Evolutionary conservation across 2,797 vertebrate genomes (phyloP).

Genomic region (Bovichtus variegatus): DNA sequence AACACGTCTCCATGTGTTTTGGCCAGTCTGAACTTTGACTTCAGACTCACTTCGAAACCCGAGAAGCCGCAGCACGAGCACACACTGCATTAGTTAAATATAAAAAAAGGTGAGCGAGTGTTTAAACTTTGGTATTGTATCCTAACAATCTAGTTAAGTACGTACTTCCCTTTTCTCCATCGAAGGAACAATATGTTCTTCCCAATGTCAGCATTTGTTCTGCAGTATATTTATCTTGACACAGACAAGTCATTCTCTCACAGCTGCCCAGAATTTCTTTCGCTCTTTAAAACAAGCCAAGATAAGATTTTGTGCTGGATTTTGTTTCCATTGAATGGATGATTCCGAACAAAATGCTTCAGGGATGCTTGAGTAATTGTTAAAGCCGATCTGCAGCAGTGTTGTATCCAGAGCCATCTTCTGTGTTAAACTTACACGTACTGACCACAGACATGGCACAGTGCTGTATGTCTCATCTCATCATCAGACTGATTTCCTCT

Average conservation of each 20-base stretch:
- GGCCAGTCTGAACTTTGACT: too few relatives aligned
- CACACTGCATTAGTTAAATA: too few relatives aligned
- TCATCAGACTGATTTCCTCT: conserved; percentile 45
- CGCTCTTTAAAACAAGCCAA: conserved; percentile 39
- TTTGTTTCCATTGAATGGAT: conserved; percentile 47
- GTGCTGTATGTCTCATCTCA: conserved; percentile 21
- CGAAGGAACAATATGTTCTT: conserved; percentile 18
- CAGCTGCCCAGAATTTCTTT: conserved; percentile 30
- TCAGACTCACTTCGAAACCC: too few relatives aligned
- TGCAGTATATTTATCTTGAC: conserved; percentile 33
- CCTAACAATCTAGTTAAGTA: conserved; percentile 15
- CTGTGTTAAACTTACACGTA: conserved; percentile 41
- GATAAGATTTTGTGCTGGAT: conserved; percentile 59
- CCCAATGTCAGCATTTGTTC: conserved; percentile 41
- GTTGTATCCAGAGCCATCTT: conserved; percentile 54
- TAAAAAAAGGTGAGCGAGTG: conserved; percentile 1
- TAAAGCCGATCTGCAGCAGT: conserved; percentile 29
- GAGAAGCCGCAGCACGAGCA: too few relatives aligned
- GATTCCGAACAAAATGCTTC: conserved; percentile 40
- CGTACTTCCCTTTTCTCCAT: neutral
- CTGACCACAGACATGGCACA: conserved; percentile 50
- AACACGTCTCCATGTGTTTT: too few relatives aligned
- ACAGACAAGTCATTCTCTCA: conserved; percentile 39
- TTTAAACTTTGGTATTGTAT: neutral
- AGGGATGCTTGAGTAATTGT: conserved; percentile 44